These are phyloP conservation scores for Physocephala rufipes DNA, from an alignment of 2,888 invertebrate genomes.

Conservation along the genomic window DNA sequence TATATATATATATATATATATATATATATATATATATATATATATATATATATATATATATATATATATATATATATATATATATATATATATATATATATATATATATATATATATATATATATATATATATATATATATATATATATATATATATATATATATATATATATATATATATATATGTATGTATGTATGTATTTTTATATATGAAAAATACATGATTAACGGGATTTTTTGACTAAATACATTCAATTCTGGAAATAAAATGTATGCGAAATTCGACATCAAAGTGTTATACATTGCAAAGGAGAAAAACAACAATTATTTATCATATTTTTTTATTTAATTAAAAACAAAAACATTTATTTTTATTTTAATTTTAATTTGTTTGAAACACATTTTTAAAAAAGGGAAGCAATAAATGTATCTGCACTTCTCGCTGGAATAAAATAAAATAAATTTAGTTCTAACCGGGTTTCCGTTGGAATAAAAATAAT, in stretches of 20 bases:
- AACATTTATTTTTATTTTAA: too few species aligned
- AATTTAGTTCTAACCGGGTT: too few species aligned
- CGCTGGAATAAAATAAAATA: too few species aligned
- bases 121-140: slow-evolving; percentile 14
- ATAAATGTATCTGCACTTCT: too few species aligned
- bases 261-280: slow-evolving; percentile 16
- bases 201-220: slow-evolving; percentile 23
- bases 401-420: too few species aligned
- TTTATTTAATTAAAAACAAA: slow-evolving; percentile 2
- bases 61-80: slow-evolving; percentile 9
- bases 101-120: slow-evolving; percentile 8
- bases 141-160: slow-evolving; percentile 7
- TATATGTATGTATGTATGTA: slow-evolving; percentile 9
- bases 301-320: slow-evolving; percentile 2
- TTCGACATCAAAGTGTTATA: neutral
- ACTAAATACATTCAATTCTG: slow-evolving; percentile 22
- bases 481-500: too few species aligned
- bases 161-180: slow-evolving; percentile 12
- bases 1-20: slow-evolving; percentile 8
- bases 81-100: slow-evolving; percentile 13
- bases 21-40: slow-evolving; percentile 13
- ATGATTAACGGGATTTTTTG: slow-evolving; percentile 11
- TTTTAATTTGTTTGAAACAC: too few species aligned
- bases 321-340: slow-evolving; percentile 3
- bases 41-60: slow-evolving; percentile 9